phyloP scores from a whole-genome alignment of 2,113 vertebrate genomes.

The Istiophorus platypterus region DNA sequence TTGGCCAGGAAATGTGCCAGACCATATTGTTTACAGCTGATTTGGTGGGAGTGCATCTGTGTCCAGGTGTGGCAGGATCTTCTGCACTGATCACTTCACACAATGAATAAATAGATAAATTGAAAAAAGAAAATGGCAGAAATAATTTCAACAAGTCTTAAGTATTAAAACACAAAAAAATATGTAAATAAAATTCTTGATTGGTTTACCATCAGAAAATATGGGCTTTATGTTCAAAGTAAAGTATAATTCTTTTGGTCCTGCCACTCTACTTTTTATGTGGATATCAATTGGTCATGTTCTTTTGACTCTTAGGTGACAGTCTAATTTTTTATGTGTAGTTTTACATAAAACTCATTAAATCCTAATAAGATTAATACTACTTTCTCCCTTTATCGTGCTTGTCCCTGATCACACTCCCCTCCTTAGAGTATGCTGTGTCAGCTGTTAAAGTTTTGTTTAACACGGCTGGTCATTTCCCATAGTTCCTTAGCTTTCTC shows the following conservation, averaged over 20 bases:
- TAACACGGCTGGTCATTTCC: slow-evolving; percentile 5
- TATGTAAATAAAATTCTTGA: not conserved
- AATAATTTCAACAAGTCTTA: not conserved
- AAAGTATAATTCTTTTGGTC: not conserved
- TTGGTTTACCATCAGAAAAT: not conserved
- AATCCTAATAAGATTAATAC: slow-evolving; percentile 20
- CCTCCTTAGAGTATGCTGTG: not conserved
- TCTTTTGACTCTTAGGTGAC: not conserved
- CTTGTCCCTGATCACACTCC: slow-evolving; percentile 2
- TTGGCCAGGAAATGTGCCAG: slow-evolving; percentile 33
- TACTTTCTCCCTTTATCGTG: not conserved
- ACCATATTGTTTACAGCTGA: slow-evolving; percentile 34
- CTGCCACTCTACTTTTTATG: not conserved
- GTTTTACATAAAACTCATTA: slow-evolving; percentile 21
- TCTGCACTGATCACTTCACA: slow-evolving; percentile 1
- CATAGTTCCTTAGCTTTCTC: not conserved
- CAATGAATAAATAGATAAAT: not conserved
- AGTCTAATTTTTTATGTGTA: not conserved
- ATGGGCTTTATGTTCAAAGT: not conserved
- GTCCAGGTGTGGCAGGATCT: slow-evolving; percentile 20
- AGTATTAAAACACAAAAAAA: not conserved
- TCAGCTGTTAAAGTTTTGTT: slow-evolving; percentile 46
- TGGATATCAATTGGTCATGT: not conserved
- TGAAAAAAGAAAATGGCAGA: not conserved
- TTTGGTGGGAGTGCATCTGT: slow-evolving; percentile 17